A percentile compares a stretch with the other conserved stretches of the same genome.
phyloP scores from a whole-genome alignment of 2,113 vertebrate species.

The Mellivora capensis region DNA sequence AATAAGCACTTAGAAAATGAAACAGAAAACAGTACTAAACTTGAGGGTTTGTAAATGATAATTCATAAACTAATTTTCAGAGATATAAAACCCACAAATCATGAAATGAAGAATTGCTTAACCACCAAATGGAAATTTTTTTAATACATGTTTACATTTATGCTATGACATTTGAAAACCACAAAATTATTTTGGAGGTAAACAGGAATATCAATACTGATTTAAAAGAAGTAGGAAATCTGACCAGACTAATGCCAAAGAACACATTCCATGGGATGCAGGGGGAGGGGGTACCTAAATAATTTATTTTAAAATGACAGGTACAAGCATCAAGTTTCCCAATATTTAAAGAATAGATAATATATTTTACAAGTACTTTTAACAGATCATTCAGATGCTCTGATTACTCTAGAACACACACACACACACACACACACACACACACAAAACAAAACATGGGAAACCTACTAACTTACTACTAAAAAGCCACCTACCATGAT shows the following conservation, averaged over 20 bases:
- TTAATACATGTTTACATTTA: neutral
- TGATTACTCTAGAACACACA: neutral
- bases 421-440: neutral
- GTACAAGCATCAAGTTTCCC: neutral
- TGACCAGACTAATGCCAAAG: neutral
- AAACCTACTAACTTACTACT: neutral
- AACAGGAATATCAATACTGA: neutral
- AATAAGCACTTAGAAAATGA: neutral
- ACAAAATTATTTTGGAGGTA: neutral
- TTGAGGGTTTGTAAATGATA: neutral
- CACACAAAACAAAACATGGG: neutral
- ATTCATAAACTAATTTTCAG: neutral
- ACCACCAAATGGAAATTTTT: neutral
- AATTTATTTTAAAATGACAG: neutral
- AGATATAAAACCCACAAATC: neutral
- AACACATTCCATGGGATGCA: neutral
- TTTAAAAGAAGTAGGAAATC: neutral
- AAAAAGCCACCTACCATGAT: neutral
- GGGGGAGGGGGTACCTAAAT: neutral
- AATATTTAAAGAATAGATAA: neutral
- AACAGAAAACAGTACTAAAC: neutral
- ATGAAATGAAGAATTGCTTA: conserved; percentile 11
- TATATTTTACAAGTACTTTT: neutral
- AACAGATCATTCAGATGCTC: neutral
- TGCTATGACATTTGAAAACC: neutral